Evolutionary conservation across 1,140 invertebrate genomes (phyloP).

Genomic region (Pissodes strobi): DNA sequence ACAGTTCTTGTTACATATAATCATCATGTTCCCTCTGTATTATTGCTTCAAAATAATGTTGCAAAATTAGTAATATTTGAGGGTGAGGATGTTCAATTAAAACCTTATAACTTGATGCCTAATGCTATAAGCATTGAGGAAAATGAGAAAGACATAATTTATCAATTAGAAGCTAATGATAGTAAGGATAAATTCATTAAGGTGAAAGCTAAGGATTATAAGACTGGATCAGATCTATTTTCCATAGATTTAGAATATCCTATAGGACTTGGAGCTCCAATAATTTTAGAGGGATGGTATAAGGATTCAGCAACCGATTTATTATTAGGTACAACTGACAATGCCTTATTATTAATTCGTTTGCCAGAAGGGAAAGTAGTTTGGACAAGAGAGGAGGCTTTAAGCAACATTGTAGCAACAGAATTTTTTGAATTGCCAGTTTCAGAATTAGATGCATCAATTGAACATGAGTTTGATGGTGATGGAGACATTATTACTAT

Average conservation of each 20-base stretch:
- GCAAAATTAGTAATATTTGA: constrained; percentile 42
- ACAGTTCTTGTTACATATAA: constrained; percentile 33
- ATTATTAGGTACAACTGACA: constrained; percentile 44
- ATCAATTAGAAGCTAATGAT: constrained; percentile 45
- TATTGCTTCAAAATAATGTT: constrained; percentile 45
- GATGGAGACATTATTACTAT: constrained; percentile 65
- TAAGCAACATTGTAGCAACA: constrained; percentile 78
- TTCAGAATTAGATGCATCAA: constrained; percentile 86
- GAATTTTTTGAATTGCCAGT: constrained; percentile 92
- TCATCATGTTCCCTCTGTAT: constrained; percentile 37
- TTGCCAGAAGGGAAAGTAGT: constrained; percentile 64
- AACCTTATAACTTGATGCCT: constrained; percentile 40
- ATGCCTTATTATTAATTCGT: constrained; percentile 47
- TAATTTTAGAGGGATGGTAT: constrained; percentile 43
- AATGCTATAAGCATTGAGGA: constrained; percentile 40
- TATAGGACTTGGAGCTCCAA: constrained; percentile 44
- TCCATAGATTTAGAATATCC: constrained; percentile 44
- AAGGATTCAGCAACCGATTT: constrained; percentile 42
- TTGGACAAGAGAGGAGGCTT: constrained; percentile 86
- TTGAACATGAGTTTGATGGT: constrained; percentile 83
- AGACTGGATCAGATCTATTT: constrained; percentile 32
- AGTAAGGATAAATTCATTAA: constrained; percentile 43
- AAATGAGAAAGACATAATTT: constrained; percentile 27
- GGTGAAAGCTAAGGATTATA: constrained; percentile 37
- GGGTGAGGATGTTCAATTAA: constrained; percentile 33